A percentile compares a stretch with the other conserved stretches of the same genome.
These are phyloP conservation scores for Ibycter americanus DNA, from an alignment of 2,797 vertebrate genomes.

Conservation along the genomic window DNA sequence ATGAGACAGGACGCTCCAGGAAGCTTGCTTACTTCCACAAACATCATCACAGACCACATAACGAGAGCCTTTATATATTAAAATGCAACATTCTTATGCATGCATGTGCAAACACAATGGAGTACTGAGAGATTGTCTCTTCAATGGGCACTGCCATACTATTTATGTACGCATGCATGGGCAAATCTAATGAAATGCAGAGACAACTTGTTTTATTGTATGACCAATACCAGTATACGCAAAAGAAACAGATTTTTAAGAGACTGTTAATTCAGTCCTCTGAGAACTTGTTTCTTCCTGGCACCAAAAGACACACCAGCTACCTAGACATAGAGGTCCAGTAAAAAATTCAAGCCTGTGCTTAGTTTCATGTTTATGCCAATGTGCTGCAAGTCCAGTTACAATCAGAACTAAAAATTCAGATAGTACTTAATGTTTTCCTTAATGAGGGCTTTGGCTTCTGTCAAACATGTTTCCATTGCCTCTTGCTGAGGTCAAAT, in stretches of 20 bases:
- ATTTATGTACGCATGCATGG: slow-evolving; percentile 43
- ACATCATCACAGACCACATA: background rate
- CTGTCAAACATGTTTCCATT: background rate
- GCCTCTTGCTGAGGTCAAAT: background rate
- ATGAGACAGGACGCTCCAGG: background rate
- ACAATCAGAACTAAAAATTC: background rate
- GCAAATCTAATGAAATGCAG: slow-evolving; percentile 35
- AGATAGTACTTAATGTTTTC: background rate
- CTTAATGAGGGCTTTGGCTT: background rate
- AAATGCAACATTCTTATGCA: slow-evolving; percentile 37
- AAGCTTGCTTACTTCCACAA: background rate
- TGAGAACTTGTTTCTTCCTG: background rate
- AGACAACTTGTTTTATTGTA: background rate
- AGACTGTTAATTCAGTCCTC: background rate
- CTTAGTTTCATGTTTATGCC: background rate
- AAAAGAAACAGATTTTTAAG: background rate
- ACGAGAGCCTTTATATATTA: slow-evolving; percentile 15
- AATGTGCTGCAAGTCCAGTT: background rate
- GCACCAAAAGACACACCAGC: background rate
- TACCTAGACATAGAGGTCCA: background rate
- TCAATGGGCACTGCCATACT: background rate
- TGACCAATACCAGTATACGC: background rate
- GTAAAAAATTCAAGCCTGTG: background rate
- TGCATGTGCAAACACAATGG: slow-evolving; percentile 66
- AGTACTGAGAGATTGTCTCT: background rate